Evolutionary conservation across 2,113 vertebrate genomes (phyloP).

Genomic region (Zeus faber): DNA sequence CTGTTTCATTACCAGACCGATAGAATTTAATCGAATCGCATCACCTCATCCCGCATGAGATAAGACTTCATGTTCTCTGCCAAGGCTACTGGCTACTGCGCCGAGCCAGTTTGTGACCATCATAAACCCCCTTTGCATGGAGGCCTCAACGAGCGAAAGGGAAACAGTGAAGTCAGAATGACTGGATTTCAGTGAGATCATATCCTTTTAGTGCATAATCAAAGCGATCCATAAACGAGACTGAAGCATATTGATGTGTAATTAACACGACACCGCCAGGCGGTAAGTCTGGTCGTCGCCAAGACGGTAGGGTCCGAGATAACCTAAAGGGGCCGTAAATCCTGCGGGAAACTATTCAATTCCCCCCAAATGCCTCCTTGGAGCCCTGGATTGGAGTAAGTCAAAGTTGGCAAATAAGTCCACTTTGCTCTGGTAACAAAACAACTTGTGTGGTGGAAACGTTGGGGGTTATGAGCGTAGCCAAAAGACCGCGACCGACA

Average conservation of each 20-base stretch:
- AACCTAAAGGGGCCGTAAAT: slow-evolving; percentile 45
- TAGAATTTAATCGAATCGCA: slow-evolving; percentile 20
- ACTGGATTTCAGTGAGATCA: slow-evolving; percentile 39
- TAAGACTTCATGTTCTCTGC: slow-evolving; percentile 9
- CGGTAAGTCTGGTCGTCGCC: slow-evolving; percentile 39
- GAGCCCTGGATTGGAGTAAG: slow-evolving; percentile 27
- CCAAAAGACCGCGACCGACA: slow-evolving; percentile 9
- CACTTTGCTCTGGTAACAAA: slow-evolving; percentile 11
- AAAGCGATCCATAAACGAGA: slow-evolving; percentile 62
- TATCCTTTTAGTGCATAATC: slow-evolving; percentile 61
- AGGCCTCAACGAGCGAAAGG: slow-evolving; percentile 6
- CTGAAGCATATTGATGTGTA: slow-evolving; percentile 58
- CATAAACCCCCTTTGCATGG: slow-evolving; percentile 9
- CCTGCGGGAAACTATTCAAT: slow-evolving; percentile 42
- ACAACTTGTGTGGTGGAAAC: slow-evolving; percentile 11
- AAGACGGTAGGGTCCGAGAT: slow-evolving; percentile 28
- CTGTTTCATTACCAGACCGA: slow-evolving; percentile 22
- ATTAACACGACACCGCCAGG: slow-evolving; percentile 58
- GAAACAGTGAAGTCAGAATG: slow-evolving; percentile 38
- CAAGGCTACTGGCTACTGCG: not conserved
- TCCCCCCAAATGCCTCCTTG: slow-evolving; percentile 29
- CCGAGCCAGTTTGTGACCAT: slow-evolving; percentile 5
- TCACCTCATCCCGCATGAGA: slow-evolving; percentile 17
- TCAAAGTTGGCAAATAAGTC: slow-evolving; percentile 7
- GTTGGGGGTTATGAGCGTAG: slow-evolving; percentile 19